Percentiles rank a stretch among this genome's conserved stretches.
phyloP scores from a whole-genome alignment of 2,113 vertebrate genomes.

The Chitala chitala region DNA sequence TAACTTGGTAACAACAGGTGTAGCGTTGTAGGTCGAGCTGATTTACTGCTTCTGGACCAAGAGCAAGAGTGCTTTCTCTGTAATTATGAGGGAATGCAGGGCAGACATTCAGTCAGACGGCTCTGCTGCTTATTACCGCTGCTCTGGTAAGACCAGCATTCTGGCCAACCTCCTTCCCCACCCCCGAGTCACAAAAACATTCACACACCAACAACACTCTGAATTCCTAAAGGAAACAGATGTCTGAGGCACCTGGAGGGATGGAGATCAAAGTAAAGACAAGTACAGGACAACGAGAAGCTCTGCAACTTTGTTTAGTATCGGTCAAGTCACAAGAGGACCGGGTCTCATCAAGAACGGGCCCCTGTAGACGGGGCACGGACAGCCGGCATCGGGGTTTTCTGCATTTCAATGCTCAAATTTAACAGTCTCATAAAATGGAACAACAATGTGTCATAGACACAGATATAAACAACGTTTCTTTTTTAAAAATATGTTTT shows the following conservation, averaged over 20 bases:
- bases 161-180: not conserved
- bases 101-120: slow-evolving; percentile 22
- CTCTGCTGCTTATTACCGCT: not conserved
- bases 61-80: slow-evolving; percentile 47
- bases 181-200: slow-evolving; percentile 28
- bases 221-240: slow-evolving; percentile 15
- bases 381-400: too few species aligned
- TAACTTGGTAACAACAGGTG: slow-evolving; percentile 54
- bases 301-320: not conserved
- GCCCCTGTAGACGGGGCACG: too few species aligned
- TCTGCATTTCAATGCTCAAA: too few species aligned
- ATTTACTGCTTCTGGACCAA: slow-evolving; percentile 48
- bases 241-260: not conserved
- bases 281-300: not conserved
- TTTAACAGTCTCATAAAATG: too few species aligned
- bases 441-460: too few species aligned
- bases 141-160: slow-evolving; percentile 1
- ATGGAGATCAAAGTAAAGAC: slow-evolving; percentile 2
- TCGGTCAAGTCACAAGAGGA: not conserved
- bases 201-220: not conserved
- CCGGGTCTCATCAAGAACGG: too few species aligned
- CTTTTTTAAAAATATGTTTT: too few species aligned
- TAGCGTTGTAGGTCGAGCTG: slow-evolving; percentile 51
- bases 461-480: too few species aligned
- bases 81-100: slow-evolving; percentile 58